phyloP scores from a whole-genome alignment of 1,140 invertebrate species.

The Teleogryllus occipitalis region DNA sequence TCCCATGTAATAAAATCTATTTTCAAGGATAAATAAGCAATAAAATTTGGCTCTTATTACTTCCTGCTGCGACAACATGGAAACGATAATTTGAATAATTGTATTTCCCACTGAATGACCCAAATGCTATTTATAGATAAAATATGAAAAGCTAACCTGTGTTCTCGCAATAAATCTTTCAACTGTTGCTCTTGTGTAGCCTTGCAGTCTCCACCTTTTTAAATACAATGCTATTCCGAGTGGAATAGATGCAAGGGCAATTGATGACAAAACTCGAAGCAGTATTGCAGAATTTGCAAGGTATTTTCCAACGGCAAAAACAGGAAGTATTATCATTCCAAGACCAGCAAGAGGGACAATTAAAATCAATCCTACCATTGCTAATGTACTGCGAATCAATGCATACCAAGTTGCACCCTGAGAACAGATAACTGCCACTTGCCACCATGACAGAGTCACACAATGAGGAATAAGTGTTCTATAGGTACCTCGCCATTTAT shows the following conservation, averaged over 20 bases:
- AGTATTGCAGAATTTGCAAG: conserved; percentile 54
- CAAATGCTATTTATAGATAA: no score
- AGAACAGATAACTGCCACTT: conserved; percentile 68
- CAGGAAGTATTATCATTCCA: conserved; percentile 59
- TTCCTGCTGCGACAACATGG: no score
- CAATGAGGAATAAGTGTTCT: conserved; percentile 72
- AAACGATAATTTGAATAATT: no score
- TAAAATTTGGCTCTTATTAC: no score
- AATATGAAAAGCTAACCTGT: conserved; percentile 8
- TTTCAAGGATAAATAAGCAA: no score
- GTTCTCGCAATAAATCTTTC: conserved; percentile 12
- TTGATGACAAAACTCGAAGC: conserved; percentile 47
- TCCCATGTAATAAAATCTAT: no score
- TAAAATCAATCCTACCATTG: conserved; percentile 63
- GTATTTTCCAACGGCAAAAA: conserved; percentile 58
- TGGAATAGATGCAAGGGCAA: conserved; percentile 43
- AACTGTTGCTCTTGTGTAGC: conserved; percentile 5
- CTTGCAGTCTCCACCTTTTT: conserved; percentile 2
- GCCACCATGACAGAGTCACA: conserved; percentile 77
- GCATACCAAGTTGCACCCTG: conserved; percentile 66
- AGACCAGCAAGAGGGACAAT: conserved; percentile 70
- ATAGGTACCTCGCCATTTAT: conserved; percentile 69
- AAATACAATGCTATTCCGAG: conserved; percentile 48
- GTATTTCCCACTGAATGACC: no score
- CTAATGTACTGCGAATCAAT: conserved; percentile 62